Evolutionary conservation across 2,797 vertebrate genomes (phyloP), one percentile per base, ranked within the genome.

Genomic region (Nannoperca australis): DNA sequence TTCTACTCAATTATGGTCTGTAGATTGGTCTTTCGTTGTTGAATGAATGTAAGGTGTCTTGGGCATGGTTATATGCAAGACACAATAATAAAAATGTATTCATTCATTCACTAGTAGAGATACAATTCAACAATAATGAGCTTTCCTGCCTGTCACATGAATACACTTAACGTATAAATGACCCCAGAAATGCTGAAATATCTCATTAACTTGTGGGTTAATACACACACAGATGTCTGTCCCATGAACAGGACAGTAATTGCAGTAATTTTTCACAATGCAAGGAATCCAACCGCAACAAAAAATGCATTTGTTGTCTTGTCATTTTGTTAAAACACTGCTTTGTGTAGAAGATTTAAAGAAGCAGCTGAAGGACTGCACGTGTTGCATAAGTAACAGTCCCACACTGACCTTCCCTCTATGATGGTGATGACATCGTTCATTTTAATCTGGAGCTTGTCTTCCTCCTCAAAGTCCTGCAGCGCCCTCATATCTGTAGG

Each of bases 361-460:
- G 17, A 20, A 18, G 17, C 0, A 32, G 1, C 12, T n/a, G 14
- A 14, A 49, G 50, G 22, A 17, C 10, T 30, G 30, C n/a, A 27
- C 32, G 49, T 10, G 49, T 49, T 30, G 10, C 32, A 13, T 7
- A 9, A 34, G n/a, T 22, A 38, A 75, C 10, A 4, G 13, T 22
- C 24, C 12, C 60, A 50, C 55, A 85, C 93, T 86, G 94, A 99
- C 98, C 98, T 98, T 88, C 98, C 98, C 93, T 99, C 98, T 18
- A 99, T 97, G 94, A 99, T 97, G 0, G 98, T 99, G 94, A 99
- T 99, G 90, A 99, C 95, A 0, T 99, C 98, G 0, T 97, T 97
- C 95, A 98, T 94, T 86, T 96, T 95, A 78, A 99, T 99, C 75
- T 96, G 95, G 73, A 99, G 95, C 78, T 99, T 99, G 85, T 98